phyloP scores from a whole-genome alignment of 2,888 invertebrate genomes.

The Cryptosula pallasiana region DNA sequence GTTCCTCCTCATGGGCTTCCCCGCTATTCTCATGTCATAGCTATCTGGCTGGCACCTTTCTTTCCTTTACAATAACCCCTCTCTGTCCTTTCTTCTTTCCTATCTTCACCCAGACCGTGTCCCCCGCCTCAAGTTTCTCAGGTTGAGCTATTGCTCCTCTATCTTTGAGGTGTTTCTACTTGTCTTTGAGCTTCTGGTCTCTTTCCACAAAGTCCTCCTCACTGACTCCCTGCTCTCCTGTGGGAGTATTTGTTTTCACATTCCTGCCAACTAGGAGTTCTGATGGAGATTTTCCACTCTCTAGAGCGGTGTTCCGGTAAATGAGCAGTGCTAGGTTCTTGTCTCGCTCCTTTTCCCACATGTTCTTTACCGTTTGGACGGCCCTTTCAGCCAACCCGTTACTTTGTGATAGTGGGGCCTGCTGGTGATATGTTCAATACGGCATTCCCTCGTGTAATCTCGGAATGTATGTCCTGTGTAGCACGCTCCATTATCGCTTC shows the following conservation, averaged over 20 bases:
- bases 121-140: not conserved
- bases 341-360: conserved; percentile 27
- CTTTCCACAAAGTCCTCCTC: too few species aligned
- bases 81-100: too few species aligned
- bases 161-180: not conserved
- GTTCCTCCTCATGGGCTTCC: not conserved
- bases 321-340: conserved; percentile 28
- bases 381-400: conserved; percentile 31
- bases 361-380: conserved; percentile 30
- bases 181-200: too few species aligned
- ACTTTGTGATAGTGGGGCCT: conserved; percentile 30
- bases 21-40: not conserved
- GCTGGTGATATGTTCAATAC: conserved; percentile 30
- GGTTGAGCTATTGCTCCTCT: not conserved
- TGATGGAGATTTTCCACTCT: conserved; percentile 27
- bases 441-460: conserved; percentile 28
- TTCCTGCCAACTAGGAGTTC: conserved; percentile 28
- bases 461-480: conserved; percentile 27
- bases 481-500: conserved; percentile 31
- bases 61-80: too few species aligned
- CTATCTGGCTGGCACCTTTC: not conserved
- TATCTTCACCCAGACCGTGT: too few species aligned
- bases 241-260: not conserved
- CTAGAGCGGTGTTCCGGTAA: conserved; percentile 29
- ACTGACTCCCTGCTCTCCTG: too few species aligned